Evolutionary conservation across 2,113 vertebrate species (phyloP).

Genomic region (Nibea coibor): DNA sequence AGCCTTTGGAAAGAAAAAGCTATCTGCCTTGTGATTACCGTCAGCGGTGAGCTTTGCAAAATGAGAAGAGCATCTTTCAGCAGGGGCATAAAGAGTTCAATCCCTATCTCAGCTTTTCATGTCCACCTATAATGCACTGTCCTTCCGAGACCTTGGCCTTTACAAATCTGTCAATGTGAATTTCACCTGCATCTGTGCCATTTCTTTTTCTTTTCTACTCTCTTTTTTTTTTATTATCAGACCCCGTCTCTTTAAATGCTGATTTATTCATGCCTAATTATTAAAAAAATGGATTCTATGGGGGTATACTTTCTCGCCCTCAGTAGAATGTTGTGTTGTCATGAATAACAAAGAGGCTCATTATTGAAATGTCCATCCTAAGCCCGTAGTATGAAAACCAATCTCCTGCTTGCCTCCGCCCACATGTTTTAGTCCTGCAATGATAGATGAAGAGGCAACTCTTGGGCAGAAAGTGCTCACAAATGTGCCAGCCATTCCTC

Average conservation of each 20-base stretch:
- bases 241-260: constrained; percentile 38
- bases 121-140: constrained; percentile 62
- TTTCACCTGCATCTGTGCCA: constrained; percentile 31
- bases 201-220: constrained; percentile 22
- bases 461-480: constrained; percentile 27
- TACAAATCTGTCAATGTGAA: constrained; percentile 48
- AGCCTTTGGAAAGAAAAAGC: constrained; percentile 49
- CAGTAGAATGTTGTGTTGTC: constrained; percentile 54
- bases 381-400: constrained; percentile 63
- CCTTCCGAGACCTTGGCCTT: constrained; percentile 73
- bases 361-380: constrained; percentile 74
- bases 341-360: constrained; percentile 76
- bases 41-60: constrained; percentile 60
- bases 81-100: constrained; percentile 58
- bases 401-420: constrained; percentile 62
- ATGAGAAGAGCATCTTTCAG: constrained; percentile 63
- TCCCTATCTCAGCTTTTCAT: constrained; percentile 64
- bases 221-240: constrained; percentile 40
- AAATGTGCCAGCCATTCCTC: constrained; percentile 27
- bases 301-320: constrained; percentile 49
- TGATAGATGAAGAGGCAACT: constrained; percentile 67
- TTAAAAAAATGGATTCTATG: constrained; percentile 45
- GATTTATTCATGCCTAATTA: constrained; percentile 63
- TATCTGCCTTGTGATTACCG: constrained; percentile 63
- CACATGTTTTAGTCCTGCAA: constrained; percentile 57